Percentiles rank a stretch among this genome's conserved stretches.
Evolutionary conservation across 2,113 vertebrate genomes (phyloP).

Genomic region (Kryptolebias marmoratus): DNA sequence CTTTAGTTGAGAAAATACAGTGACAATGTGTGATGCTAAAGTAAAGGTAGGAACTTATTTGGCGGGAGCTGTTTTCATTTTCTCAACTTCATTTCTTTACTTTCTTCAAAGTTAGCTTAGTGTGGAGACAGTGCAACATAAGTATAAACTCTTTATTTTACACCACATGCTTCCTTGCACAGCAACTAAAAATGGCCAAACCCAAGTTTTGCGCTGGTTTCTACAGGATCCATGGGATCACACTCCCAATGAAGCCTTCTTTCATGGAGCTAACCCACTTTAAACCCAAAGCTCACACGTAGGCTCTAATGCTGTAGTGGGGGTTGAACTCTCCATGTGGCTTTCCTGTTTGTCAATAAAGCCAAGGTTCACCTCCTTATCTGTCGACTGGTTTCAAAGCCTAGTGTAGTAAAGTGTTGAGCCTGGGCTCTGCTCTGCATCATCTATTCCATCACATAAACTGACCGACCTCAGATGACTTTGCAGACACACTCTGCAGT

Average conservation of each 20-base stretch:
- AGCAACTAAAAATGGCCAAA: too few relatives aligned
- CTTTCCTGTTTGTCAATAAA: conserved; percentile 33
- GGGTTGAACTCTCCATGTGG: conserved; percentile 6
- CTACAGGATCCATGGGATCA: too few relatives aligned
- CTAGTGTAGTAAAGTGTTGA: conserved; percentile 37
- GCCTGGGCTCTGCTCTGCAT: conserved; percentile 51
- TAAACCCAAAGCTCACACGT: neutral
- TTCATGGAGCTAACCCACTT: neutral
- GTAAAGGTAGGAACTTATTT: too few relatives aligned
- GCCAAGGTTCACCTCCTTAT: conserved; percentile 11
- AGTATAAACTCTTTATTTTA: too few relatives aligned
- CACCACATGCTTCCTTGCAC: too few relatives aligned
- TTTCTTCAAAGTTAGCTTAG: too few relatives aligned
- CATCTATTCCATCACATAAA: conserved; percentile 63
- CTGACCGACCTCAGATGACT: conserved; percentile 78
- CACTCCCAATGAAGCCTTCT: neutral
- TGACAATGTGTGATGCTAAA: too few relatives aligned
- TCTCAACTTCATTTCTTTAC: too few relatives aligned
- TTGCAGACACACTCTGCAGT: conserved; percentile 79
- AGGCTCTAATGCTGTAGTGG: neutral
- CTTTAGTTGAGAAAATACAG: too few relatives aligned
- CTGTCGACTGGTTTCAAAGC: conserved; percentile 8
- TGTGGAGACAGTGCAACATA: too few relatives aligned
- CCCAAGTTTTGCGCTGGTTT: too few relatives aligned
- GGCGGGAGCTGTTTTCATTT: too few relatives aligned